Evolutionary conservation across 1,140 invertebrate species (phyloP), one percentile per base, ranked within the genome.

Genomic region (Musca domestica): DNA sequence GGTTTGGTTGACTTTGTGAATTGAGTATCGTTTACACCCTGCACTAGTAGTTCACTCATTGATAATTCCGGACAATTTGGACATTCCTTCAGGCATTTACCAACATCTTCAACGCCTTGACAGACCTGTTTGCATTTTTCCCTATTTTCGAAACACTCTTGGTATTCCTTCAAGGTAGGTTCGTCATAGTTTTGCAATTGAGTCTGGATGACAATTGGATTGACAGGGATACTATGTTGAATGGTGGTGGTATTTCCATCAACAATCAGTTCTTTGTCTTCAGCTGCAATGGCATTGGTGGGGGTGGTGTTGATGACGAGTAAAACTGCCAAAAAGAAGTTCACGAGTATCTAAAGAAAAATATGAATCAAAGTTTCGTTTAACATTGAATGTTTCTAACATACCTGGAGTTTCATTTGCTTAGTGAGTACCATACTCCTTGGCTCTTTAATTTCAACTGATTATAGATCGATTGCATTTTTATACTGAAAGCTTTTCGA

Each of bases 21-120:
- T n/a, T 64, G 30, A 1, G 76, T 78, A 49, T 78, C 76, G 48
- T 78, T 78, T 3, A 78, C 64, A 1, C 76, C 76, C 70, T 78
- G 76, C 19, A 78, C 75, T 51, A 78, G 41, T 34, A 76, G n/a
- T 0, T 77, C 71, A 15, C 76, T 73, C 7, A 76, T 72, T 22
- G 65, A 67, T 9, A 78, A 67, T 2, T 76, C 71, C 30, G 77
- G 75, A 54, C 77, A 78, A 7, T 74, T 61, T 2, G 75, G 77
- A 41, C 76, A 78, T 58, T 74, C 63, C 1, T 48, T 19, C 17
- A 67, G 30, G 30, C 76, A 78, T 0, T 48, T 65, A 1, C 17
- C 22, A 1, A 54, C 54, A 10, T 27, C 68, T 15, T 10, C 56
- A 14, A 30, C 69, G 10, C 12, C 27, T 48, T 52, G n/a, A 58